Percentiles rank a stretch among this genome's conserved stretches.
Evolutionary conservation across 2,888 invertebrate genomes (phyloP).

Genomic region (Caenorhabditis auriculariae): DNA sequence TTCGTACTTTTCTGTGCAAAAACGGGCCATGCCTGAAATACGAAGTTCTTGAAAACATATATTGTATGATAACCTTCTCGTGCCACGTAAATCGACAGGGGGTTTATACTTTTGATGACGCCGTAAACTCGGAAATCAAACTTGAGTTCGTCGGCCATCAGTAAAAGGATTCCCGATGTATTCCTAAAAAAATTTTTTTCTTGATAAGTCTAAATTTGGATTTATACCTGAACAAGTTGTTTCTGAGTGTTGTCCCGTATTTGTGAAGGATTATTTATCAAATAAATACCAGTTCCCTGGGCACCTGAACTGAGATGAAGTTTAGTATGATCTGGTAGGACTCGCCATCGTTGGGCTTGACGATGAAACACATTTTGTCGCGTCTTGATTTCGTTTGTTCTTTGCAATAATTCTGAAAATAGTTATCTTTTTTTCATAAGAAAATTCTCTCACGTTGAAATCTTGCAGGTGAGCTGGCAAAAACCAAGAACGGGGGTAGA

Average conservation of each 20-base stretch:
- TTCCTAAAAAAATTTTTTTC: slow-evolving; percentile 55
- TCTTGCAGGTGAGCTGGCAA: slow-evolving; percentile 65
- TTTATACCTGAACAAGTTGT: slow-evolving; percentile 53
- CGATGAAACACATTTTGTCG: slow-evolving; percentile 64
- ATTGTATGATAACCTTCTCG: slow-evolving; percentile 58
- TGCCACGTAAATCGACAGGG: slow-evolving; percentile 64
- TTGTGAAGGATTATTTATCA: slow-evolving; percentile 65
- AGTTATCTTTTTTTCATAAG: neutral
- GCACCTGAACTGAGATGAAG: slow-evolving; percentile 52
- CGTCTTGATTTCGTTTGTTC: slow-evolving; percentile 4
- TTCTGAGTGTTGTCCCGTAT: slow-evolving; percentile 58
- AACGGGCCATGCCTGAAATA: slow-evolving; percentile 65
- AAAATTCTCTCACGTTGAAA: slow-evolving; percentile 32
- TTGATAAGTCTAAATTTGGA: neutral
- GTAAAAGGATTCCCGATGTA: slow-evolving; percentile 65
- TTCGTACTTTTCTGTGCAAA: slow-evolving; percentile 67
- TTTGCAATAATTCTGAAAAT: slow-evolving; percentile 10
- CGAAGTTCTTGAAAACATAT: slow-evolving; percentile 1
- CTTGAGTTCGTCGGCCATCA: slow-evolving; percentile 65
- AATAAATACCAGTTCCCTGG: slow-evolving; percentile 68
- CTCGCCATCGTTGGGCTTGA: slow-evolving; percentile 67
- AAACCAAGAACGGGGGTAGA: slow-evolving; percentile 68
- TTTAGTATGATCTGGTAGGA: neutral
- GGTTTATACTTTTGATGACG: slow-evolving; percentile 66
- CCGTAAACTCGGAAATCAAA: slow-evolving; percentile 68